Conservation (phyloP, 2,888 invertebrate species). For the Agonopterix alstromeriana region DNA sequence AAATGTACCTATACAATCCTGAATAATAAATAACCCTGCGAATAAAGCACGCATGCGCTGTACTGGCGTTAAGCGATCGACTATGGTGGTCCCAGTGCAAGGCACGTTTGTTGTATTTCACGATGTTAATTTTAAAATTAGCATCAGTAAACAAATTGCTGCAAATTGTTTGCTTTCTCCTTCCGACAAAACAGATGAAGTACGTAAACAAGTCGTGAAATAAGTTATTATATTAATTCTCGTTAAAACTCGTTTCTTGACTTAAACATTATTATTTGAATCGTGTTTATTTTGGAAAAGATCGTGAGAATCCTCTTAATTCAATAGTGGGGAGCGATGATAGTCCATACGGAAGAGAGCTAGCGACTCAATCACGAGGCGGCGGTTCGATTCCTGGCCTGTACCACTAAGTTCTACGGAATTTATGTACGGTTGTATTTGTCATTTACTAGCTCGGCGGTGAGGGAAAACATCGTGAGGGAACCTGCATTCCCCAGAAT, state of each 20-base stretch:
- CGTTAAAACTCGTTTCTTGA: not conserved
- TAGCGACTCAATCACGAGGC: too few relatives aligned
- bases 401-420: too few relatives aligned
- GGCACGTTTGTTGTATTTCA: constrained; percentile 70
- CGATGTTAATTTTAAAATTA: constrained; percentile 73
- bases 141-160: constrained; percentile 62
- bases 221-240: not conserved
- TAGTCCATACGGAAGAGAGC: too few relatives aligned
- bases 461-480: too few relatives aligned
- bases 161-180: constrained; percentile 46
- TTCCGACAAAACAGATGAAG: constrained; percentile 21
- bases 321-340: too few relatives aligned
- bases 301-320: not conserved
- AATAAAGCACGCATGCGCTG: constrained; percentile 26
- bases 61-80: constrained; percentile 23
- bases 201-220: not conserved
- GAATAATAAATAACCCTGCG: constrained; percentile 22
- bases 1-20: constrained; percentile 3
- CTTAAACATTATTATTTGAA: not conserved
- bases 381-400: too few relatives aligned
- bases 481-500: too few relatives aligned
- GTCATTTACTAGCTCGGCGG: too few relatives aligned
- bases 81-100: constrained; percentile 57
- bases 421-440: too few relatives aligned
- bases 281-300: not conserved